These are phyloP conservation scores for Lerema accius DNA, from an alignment of 1,140 invertebrate genomes.

Conservation along the genomic window DNA sequence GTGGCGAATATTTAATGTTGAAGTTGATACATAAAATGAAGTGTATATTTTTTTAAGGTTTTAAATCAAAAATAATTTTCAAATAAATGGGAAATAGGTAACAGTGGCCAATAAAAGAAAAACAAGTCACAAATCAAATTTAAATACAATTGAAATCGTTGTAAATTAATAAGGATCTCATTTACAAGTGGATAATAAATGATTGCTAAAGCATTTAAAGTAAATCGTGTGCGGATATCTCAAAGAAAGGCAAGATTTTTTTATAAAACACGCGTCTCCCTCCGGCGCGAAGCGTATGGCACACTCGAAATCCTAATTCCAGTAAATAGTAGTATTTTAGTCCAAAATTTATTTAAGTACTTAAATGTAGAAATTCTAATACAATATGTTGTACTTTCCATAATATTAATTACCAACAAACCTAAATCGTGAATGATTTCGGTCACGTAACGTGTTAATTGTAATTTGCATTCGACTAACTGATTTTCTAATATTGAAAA, in stretches of 20 bases:
- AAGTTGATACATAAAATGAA: too few species aligned
- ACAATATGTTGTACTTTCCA: constrained; percentile 16
- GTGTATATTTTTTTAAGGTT: too few species aligned
- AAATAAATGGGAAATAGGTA: too few species aligned
- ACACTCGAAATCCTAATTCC: constrained; percentile 22
- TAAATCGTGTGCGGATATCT: constrained; percentile 8
- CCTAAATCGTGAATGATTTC: constrained; percentile 3
- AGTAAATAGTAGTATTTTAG: constrained; percentile 13
- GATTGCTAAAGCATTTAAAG: too few species aligned
- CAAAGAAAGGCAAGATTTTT: constrained; percentile 22
- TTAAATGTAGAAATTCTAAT: constrained; percentile 10
- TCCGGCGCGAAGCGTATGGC: constrained; percentile 19
- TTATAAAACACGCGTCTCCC: constrained; percentile 15
- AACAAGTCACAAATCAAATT: too few species aligned
- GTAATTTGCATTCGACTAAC: neutral
- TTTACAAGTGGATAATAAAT: too few species aligned
- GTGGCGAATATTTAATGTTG: too few species aligned
- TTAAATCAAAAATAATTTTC: too few species aligned
- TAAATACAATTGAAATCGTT: too few species aligned
- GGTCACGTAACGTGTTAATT: constrained; percentile 3
- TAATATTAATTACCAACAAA: neutral
- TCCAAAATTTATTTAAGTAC: constrained; percentile 19
- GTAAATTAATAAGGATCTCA: too few species aligned
- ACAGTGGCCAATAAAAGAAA: too few species aligned
- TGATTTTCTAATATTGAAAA: neutral